Evolutionary conservation across 2,797 vertebrate genomes (phyloP), one percentile per base, ranked within the genome.

Genomic region (Yasuhikotakia modesta): DNA sequence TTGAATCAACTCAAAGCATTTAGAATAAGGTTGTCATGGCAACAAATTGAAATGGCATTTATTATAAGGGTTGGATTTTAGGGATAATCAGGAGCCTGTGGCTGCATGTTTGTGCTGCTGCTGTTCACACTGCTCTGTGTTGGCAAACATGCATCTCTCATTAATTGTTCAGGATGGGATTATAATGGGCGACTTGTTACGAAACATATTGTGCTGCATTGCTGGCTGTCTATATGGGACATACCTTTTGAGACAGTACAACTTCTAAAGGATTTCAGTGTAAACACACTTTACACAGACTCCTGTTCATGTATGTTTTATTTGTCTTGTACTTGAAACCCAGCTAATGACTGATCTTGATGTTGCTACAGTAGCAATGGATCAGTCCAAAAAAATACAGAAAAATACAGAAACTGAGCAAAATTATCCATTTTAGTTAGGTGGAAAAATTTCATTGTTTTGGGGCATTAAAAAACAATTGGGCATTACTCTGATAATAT

Each of bases 41-140:
- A 86, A 87, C 81, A 86, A 87, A 90, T 87, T 87, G 87, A 89
- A 89, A 87, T 79, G 73, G 52, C 72, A 78, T 88, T 82, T 82
- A 70, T 81, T 81, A 86, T n/a, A 84, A 66, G 80, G 79, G 45
- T 83, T 63, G 68, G 78, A 79, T 83, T 75, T 80, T 53, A 46
- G 67, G 70, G 48, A 72, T 72, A 79, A 84, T 86, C 53, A 67
- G 73, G 35, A 52, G 60, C 60, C 11, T 76, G 64, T 57, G 13
- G 7, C 39, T 16, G 10, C 17, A 50, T 39, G 35, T 39, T 39
- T 35, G 6, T 21, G 19, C 65, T 43, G 3, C 68, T 32, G 61
- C 16, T n/a, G 67, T 55, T 78, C 53, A 58, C 32, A 52, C 21
- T 19, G 2, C 43, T 70, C 70, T 78, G 57, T 78, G 46, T 53